A percentile compares a stretch with the other conserved stretches of the same genome.
Evolutionary conservation across 2,888 invertebrate species (phyloP).

Genomic region (Leucozona laternaria): DNA sequence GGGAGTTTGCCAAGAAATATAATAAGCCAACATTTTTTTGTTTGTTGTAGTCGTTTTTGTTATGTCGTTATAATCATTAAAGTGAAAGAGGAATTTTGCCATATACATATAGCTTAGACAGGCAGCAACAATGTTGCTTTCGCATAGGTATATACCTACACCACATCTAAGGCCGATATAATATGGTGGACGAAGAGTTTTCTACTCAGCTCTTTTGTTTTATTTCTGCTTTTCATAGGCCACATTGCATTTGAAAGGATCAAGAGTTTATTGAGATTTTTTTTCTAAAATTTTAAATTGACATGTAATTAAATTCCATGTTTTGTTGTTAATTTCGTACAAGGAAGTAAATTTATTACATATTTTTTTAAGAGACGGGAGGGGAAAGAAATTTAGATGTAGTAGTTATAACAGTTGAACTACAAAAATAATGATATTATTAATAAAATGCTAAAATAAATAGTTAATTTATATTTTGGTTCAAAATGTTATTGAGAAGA

Average conservation of each 20-base stretch:
- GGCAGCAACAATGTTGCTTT: constrained; percentile 14
- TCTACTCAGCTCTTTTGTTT: constrained; percentile 63
- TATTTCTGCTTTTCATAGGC: not conserved
- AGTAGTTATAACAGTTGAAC: not conserved
- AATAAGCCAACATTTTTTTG: constrained; percentile 22
- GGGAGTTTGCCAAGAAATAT: constrained; percentile 38
- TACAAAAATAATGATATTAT: not conserved
- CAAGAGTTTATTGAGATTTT: constrained; percentile 24
- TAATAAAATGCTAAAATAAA: no score
- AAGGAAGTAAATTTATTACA: constrained; percentile 41
- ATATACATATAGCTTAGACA: not conserved
- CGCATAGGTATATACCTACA: not conserved
- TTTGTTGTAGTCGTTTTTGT: not conserved
- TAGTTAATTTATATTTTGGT: no score
- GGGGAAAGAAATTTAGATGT: not conserved
- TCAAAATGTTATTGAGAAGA: no score
- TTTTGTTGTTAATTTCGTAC: constrained; percentile 59
- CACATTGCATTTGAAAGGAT: constrained; percentile 9
- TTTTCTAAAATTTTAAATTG: not conserved
- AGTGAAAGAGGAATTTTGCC: constrained; percentile 69
- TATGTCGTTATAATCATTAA: constrained; percentile 66
- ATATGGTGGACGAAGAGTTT: constrained; percentile 40
- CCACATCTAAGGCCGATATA: not conserved
- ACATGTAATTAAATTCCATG: constrained; percentile 66
- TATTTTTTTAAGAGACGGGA: not conserved